These are phyloP conservation scores for Tenebrio molitor DNA, from an alignment of 1,140 invertebrate genomes.

Conservation along the genomic window DNA sequence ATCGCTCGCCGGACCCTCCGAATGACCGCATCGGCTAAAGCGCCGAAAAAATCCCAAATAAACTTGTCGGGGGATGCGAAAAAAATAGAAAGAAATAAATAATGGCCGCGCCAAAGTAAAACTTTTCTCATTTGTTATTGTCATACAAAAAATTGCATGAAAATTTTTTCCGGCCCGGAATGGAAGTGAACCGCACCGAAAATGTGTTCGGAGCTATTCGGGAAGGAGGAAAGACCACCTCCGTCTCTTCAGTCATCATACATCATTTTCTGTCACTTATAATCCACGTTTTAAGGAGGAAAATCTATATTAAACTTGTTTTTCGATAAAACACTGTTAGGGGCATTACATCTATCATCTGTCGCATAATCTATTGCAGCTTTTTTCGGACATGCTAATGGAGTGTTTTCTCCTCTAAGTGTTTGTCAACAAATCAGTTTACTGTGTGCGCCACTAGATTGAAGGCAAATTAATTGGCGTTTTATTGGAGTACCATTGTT, in stretches of 20 bases:
- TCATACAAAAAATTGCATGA: conserved; percentile 46
- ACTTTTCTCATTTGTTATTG: conserved; percentile 46
- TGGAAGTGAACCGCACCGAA: neutral
- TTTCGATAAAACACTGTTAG: conserved; percentile 44
- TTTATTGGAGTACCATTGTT: conserved; percentile 24
- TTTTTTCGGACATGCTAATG: conserved; percentile 11
- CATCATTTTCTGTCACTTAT: conserved; percentile 47
- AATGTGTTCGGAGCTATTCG: conserved; percentile 22
- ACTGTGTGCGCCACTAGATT: neutral
- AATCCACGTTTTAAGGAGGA: conserved; percentile 43
- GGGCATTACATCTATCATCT: conserved; percentile 41
- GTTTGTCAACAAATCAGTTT: neutral
- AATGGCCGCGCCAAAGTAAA: conserved; percentile 37
- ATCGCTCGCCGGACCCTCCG: neutral
- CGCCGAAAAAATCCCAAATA: conserved; percentile 9
- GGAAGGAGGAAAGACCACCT: conserved; percentile 28
- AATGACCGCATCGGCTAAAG: conserved; percentile 1
- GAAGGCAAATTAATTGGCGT: conserved; percentile 19
- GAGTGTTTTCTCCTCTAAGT: conserved; percentile 16
- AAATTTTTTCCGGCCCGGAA: conserved; percentile 16
- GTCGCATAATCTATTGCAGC: conserved; percentile 41
- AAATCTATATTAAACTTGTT: conserved; percentile 50
- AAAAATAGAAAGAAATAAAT: conserved; percentile 43
- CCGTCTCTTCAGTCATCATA: conserved; percentile 45
- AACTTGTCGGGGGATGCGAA: conserved; percentile 10